These are phyloP conservation scores for Euleptes europaea DNA, from an alignment of 2,113 vertebrate species.

Conservation along the genomic window DNA sequence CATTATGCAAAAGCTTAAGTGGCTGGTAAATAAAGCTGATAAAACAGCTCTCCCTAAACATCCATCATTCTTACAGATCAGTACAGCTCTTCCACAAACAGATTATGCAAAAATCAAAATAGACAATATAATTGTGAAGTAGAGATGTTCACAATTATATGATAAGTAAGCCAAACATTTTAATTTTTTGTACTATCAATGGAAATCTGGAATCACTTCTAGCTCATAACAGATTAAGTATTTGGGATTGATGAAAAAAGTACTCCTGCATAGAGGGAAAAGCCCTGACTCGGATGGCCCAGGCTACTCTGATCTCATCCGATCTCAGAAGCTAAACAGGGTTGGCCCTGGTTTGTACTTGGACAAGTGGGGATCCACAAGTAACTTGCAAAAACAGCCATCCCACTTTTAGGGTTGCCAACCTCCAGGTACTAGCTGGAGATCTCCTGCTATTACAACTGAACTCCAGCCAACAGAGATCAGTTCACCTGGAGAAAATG, in stretches of 20 bases:
- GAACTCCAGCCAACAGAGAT: too few relatives aligned
- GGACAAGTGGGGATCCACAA: too few relatives aligned
- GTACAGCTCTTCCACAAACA: not conserved
- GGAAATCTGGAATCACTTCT: not conserved
- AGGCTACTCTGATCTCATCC: too few relatives aligned
- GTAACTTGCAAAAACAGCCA: too few relatives aligned
- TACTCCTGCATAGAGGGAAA: not conserved
- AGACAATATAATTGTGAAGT: not conserved
- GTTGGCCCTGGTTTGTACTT: too few relatives aligned
- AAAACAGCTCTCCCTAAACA: not conserved
- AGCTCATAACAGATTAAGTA: not conserved
- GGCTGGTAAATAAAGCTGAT: constrained; percentile 13
- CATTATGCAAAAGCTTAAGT: constrained; percentile 6
- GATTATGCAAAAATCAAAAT: constrained; percentile 15
- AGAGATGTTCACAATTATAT: not conserved
- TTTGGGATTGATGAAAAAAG: not conserved
- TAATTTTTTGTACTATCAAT: not conserved
- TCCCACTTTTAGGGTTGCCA: too few relatives aligned
- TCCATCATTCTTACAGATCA: not conserved
- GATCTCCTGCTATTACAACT: too few relatives aligned
- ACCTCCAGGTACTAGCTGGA: too few relatives aligned
- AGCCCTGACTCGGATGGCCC: too few relatives aligned
- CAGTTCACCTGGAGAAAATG: too few relatives aligned
- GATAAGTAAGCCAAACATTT: not conserved
- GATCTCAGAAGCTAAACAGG: too few relatives aligned